phyloP scores from a whole-genome alignment of 2,888 invertebrate genomes.

The Drosophila fulvimacula region DNA sequence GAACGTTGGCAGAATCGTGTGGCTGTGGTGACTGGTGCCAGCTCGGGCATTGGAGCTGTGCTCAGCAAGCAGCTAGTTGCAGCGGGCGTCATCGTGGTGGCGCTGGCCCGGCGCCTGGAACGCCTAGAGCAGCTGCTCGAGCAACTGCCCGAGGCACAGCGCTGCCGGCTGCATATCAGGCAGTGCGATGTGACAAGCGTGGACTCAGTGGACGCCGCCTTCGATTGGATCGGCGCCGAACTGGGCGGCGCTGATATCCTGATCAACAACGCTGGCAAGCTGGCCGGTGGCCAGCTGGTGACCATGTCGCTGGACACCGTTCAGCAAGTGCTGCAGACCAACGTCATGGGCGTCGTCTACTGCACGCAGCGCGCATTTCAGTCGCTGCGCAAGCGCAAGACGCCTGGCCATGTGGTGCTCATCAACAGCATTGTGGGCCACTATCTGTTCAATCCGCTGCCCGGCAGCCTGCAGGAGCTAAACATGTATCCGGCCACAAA shows the following conservation, averaged over 20 bases:
- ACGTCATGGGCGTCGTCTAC: constrained; percentile 84
- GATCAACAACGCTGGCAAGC: constrained; percentile 87
- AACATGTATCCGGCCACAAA: constrained; percentile 82
- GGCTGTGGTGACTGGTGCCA: constrained; percentile 88
- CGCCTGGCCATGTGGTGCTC: constrained; percentile 85
- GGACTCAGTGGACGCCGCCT: constrained; percentile 85
- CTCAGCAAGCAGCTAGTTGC: constrained; percentile 84
- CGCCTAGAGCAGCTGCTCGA: constrained; percentile 61
- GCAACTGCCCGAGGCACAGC: constrained; percentile 40
- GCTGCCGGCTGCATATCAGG: constrained; percentile 43
- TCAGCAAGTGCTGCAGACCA: constrained; percentile 84
- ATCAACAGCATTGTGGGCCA: constrained; percentile 84
- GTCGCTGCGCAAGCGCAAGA: constrained; percentile 83
- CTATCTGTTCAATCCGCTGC: constrained; percentile 69
- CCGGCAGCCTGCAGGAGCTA: constrained; percentile 66
- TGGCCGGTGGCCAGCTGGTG: constrained; percentile 59
- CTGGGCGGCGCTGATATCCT: constrained; percentile 86
- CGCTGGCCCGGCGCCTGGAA: constrained; percentile 85
- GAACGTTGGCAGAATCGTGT: constrained; percentile 87
- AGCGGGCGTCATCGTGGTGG: constrained; percentile 86
- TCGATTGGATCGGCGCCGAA: constrained; percentile 85
- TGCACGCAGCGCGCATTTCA: constrained; percentile 85
- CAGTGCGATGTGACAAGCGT: constrained; percentile 85
- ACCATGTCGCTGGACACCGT: constrained; percentile 57
- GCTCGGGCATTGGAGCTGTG: constrained; percentile 87